Base-by-base conservation (phyloP, 2,113 vertebrate species). In the Cyanoramphus novaezelandiae region DNA sequence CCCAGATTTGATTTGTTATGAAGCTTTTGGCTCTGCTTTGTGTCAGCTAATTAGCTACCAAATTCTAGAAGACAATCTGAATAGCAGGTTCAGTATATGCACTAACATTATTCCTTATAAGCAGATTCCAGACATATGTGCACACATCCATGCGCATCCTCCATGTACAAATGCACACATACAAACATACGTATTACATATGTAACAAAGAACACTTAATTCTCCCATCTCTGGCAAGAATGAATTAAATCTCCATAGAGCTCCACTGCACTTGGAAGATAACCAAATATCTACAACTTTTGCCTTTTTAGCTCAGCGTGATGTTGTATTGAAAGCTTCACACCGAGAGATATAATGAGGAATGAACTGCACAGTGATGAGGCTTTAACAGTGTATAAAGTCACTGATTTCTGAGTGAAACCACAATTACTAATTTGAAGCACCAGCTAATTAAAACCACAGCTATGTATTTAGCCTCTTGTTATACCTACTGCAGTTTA, bases 341-440 rank as follows among this genome's bases (percentile, higher is more conserved):
- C 97, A 98, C 67, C 65, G 97, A 31, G 95, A 97, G 97, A 93
- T 97, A 97, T 98, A 98, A 98, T 98, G 98, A 98, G 96, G 94
- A 97, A 97, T 89, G 97, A 98, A 98, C 97, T 96, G 95, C 97
- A 97, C 91, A 88, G 97, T 97, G 98, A 98, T 97, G 97, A 98
- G 97, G 97, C 95, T 98, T 98, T 97, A 98, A 97, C 97, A 95
- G 97, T 92, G 90, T 95, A 98, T 94, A 98, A 98, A 97, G 95
- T 98, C 98, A 97, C 98, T 96, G 97, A 98, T 98, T 98, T 98
- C 98, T 98, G 97, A 98, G 98, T 97, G 97, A 98, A 98, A 98
- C 97, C 95, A 97, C 98, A 98, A 99, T 98, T 98, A 98, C 98
- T 98, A 98, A 98, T 98, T 98, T 98, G 98, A 98, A 99, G 98